phyloP scores from a whole-genome alignment of 2,797 vertebrate species.

The Coluber constrictor region DNA sequence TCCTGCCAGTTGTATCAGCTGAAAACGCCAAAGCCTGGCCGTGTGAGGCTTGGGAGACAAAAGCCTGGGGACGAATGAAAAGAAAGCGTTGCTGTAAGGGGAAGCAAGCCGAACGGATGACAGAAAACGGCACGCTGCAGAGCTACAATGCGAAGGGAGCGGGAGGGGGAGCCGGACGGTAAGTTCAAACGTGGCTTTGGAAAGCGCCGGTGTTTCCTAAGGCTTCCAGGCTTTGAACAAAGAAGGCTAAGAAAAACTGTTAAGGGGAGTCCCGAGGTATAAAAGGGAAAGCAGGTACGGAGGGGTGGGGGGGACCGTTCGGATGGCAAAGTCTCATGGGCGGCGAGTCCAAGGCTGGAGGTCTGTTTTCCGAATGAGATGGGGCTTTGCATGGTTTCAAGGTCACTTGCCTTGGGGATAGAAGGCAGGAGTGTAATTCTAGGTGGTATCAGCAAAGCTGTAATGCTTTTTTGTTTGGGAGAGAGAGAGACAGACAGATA shows the following conservation, averaged over 20 bases:
- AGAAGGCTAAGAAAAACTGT: slow-evolving; percentile 49
- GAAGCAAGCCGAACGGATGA: not conserved
- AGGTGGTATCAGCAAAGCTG: not conserved
- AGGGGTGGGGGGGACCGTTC: not conserved
- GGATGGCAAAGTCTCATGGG: not conserved
- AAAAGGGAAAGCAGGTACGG: not conserved
- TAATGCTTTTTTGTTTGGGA: not conserved
- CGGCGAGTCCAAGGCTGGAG: not conserved
- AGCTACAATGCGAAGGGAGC: not conserved
- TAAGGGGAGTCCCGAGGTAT: not conserved
- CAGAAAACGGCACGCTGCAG: not conserved
- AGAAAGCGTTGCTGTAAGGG: not conserved
- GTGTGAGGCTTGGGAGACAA: slow-evolving; percentile 4
- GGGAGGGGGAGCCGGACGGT: not conserved
- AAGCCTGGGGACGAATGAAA: not conserved
- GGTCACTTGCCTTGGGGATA: slow-evolving; percentile 15
- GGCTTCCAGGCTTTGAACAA: slow-evolving; percentile 60
- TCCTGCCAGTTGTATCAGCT: not conserved
- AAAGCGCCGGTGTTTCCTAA: slow-evolving; percentile 20
- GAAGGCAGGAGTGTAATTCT: rapidly evolving
- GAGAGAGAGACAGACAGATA: not conserved
- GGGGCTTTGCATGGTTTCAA: not conserved
- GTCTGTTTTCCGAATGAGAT: not conserved
- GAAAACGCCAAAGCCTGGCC: not conserved
- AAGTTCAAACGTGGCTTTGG: slow-evolving; percentile 26